These are phyloP conservation scores for Buceros bicornis DNA, from an alignment of 2,797 vertebrate species.

Conservation along the genomic window DNA sequence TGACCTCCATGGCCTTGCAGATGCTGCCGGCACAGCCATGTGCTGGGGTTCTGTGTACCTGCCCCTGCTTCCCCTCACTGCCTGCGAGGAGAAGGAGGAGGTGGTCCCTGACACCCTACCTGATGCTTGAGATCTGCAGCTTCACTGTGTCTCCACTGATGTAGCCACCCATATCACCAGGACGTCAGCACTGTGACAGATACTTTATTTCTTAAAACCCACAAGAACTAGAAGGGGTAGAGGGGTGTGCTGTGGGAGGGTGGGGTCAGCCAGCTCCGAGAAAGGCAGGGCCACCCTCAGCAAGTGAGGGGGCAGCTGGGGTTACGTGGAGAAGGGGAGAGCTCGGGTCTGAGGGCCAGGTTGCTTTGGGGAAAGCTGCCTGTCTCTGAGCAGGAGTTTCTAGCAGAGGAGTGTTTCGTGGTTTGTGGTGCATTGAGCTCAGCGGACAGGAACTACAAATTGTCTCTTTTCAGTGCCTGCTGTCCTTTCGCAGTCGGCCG, in stretches of 20 bases:
- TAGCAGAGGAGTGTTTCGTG: background rate
- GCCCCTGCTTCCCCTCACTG: background rate
- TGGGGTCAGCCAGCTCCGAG: background rate
- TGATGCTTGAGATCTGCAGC: background rate
- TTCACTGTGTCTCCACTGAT: background rate
- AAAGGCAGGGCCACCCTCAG: background rate
- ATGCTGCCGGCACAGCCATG: background rate
- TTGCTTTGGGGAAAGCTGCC: background rate
- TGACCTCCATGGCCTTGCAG: background rate
- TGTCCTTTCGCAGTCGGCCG: slow-evolving; percentile 56
- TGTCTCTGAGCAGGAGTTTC: background rate
- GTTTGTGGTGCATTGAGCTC: slow-evolving; percentile 15
- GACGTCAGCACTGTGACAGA: background rate
- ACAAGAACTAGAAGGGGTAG: background rate
- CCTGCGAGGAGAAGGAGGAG: background rate
- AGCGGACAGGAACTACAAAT: background rate
- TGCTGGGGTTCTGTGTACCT: background rate
- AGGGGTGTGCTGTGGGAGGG: background rate
- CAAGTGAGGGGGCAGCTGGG: no score
- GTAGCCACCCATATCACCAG: background rate
- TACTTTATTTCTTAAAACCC: background rate
- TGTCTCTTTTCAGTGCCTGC: slow-evolving; percentile 15
- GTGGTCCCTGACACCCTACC: background rate
- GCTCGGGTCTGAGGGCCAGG: background rate
- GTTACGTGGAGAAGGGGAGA: background rate